Percentiles rank a stretch among this genome's conserved stretches.
Evolutionary conservation across 2,113 vertebrate species (phyloP).

Genomic region (Rhea americana): DNA sequence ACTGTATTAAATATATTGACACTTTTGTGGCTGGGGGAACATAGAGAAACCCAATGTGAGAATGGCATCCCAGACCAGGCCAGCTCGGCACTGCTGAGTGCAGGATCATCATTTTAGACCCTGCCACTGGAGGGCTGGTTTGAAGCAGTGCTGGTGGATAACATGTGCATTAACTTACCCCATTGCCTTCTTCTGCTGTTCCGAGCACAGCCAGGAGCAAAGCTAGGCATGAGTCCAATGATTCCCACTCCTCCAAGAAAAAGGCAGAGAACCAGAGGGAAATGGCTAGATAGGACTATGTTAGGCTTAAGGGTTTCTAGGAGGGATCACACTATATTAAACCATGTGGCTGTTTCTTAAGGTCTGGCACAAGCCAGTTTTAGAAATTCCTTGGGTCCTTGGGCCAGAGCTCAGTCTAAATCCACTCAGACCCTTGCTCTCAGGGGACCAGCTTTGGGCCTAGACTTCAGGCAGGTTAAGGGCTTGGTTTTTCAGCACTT

Average conservation of each 20-base stretch:
- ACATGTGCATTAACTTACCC: fast-evolving
- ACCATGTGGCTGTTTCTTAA: neutral
- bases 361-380: neutral
- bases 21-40: neutral
- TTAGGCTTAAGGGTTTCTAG: neutral
- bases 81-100: neutral
- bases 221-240: neutral
- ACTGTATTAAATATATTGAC: neutral
- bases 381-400: neutral
- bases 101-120: neutral
- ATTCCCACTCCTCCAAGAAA: neutral
- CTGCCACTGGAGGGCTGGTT: fast-evolving
- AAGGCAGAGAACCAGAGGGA: neutral
- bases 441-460: neutral
- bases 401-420: neutral
- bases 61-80: neutral
- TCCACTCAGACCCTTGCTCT: neutral
- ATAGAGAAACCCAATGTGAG: neutral
- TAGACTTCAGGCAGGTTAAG: neutral
- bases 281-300: neutral
- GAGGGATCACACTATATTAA: neutral
- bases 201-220: neutral
- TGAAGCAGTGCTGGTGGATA: neutral
- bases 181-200: neutral
- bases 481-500: neutral